Conservation (phyloP, 1,140 invertebrate species). For the Lasioglossum albipes region DNA sequence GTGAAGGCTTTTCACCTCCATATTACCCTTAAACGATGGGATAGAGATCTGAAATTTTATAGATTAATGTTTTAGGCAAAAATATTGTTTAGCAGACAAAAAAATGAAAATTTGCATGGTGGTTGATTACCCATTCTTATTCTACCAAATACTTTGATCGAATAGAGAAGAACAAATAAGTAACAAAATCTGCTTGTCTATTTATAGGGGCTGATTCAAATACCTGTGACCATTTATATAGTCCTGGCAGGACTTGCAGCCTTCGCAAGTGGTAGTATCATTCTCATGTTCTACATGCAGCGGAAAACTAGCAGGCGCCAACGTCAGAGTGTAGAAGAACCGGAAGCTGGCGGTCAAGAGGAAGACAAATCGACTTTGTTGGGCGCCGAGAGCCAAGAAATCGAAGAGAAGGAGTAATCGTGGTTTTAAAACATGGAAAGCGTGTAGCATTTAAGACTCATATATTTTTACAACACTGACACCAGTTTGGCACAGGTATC, state of each 20-base stretch:
- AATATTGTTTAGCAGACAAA: no score
- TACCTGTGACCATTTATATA: conserved; percentile 47
- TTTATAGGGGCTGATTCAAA: conserved; percentile 52
- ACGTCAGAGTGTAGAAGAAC: conserved; percentile 63
- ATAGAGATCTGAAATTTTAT: no score
- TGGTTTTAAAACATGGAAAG: conserved; percentile 10
- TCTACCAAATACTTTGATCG: no score
- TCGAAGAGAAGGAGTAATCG: conserved; percentile 67
- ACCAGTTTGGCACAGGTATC: conserved; percentile 43
- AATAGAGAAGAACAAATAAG: no score
- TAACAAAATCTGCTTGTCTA: neutral
- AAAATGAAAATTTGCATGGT: no score
- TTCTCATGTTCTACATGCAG: conserved; percentile 62
- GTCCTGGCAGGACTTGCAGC: conserved; percentile 42
- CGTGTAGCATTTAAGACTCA: conserved; percentile 54
- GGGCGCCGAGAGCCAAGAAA: conserved; percentile 65
- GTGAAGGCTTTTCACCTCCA: no score
- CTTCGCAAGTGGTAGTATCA: conserved; percentile 41
- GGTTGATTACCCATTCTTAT: no score
- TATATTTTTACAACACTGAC: conserved; percentile 62
- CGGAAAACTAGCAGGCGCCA: conserved; percentile 56
- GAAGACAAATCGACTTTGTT: conserved; percentile 71
- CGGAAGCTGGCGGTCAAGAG: conserved; percentile 65
- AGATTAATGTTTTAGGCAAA: no score
- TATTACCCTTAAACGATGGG: no score